phyloP scores from a whole-genome alignment of 2,797 vertebrate species.

The Mergus octosetaceus region DNA sequence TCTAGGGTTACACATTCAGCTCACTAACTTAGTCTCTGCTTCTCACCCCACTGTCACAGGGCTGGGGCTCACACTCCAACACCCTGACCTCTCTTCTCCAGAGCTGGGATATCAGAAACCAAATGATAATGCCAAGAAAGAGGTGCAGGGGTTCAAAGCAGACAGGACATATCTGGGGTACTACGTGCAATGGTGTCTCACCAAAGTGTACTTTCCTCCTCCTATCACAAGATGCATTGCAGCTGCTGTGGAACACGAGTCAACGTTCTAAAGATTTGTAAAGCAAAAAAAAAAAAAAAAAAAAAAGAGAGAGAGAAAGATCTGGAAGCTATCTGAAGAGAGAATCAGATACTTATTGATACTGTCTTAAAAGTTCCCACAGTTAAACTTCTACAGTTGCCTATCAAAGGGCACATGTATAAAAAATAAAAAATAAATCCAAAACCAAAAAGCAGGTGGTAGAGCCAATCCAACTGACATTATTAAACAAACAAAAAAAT shows the following conservation, averaged over 20 bases:
- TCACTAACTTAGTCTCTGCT: fast-evolving
- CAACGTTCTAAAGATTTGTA: not conserved
- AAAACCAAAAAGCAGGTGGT: not conserved
- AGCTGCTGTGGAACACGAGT: slow-evolving; percentile 48
- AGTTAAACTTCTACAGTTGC: not conserved
- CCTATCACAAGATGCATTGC: slow-evolving; percentile 9
- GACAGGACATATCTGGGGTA: not conserved
- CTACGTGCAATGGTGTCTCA: not conserved
- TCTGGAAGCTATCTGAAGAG: not conserved
- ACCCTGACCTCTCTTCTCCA: not conserved
- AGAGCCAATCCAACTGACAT: not conserved
- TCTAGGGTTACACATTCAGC: not conserved
- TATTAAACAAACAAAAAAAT: not conserved
- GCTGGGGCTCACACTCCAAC: not conserved
- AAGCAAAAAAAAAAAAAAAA: not conserved
- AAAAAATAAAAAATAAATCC: not conserved
- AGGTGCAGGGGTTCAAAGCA: not conserved
- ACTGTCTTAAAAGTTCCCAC: not conserved
- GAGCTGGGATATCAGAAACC: not conserved
- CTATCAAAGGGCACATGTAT: not conserved
- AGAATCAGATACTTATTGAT: not conserved
- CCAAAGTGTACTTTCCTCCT: not conserved
- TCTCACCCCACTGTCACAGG: not conserved
- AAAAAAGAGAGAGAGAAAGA: not conserved
- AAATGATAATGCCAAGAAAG: fast-evolving